Percentiles rank a stretch among this genome's conserved stretches.
phyloP scores from a whole-genome alignment of 2,113 vertebrate genomes.

The Mormoops blainvillei region DNA sequence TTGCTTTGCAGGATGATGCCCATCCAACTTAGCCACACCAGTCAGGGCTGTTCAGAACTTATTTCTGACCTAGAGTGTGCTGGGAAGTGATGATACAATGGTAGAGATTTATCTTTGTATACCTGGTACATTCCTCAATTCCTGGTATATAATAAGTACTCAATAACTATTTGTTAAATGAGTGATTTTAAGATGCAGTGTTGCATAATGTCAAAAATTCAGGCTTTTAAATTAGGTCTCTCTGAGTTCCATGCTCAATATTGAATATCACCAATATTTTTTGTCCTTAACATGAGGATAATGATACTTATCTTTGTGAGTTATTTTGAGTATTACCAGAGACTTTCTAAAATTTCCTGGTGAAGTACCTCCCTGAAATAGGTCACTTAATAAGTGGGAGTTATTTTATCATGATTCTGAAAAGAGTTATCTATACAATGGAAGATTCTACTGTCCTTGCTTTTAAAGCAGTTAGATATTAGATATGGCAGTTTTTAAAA shows the following conservation, averaged over 20 bases:
- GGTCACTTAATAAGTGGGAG: background rate
- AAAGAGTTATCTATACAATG: background rate
- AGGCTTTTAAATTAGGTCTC: background rate
- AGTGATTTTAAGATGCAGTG: background rate
- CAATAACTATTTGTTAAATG: background rate
- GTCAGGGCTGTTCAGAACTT: background rate
- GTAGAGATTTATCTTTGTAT: background rate
- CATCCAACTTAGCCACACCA: too few relatives aligned
- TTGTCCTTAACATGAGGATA: background rate
- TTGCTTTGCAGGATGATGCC: too few relatives aligned
- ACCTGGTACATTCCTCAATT: background rate
- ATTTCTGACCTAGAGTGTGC: background rate
- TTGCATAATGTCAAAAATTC: background rate
- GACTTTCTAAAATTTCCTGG: conserved; percentile 9
- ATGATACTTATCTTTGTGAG: background rate
- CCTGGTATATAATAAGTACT: background rate
- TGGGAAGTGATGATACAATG: background rate
- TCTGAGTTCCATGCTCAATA: background rate
- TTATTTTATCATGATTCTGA: conserved; percentile 23
- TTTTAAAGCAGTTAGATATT: conserved; percentile 44
- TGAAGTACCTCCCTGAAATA: background rate
- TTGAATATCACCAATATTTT: conserved; percentile 14
- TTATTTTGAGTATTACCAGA: conserved; percentile 33
- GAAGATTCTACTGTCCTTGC: background rate
- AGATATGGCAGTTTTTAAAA: background rate